Base-by-base conservation (phyloP, 1,140 invertebrate genomes). In the Sycophaga agraensis region DNA sequence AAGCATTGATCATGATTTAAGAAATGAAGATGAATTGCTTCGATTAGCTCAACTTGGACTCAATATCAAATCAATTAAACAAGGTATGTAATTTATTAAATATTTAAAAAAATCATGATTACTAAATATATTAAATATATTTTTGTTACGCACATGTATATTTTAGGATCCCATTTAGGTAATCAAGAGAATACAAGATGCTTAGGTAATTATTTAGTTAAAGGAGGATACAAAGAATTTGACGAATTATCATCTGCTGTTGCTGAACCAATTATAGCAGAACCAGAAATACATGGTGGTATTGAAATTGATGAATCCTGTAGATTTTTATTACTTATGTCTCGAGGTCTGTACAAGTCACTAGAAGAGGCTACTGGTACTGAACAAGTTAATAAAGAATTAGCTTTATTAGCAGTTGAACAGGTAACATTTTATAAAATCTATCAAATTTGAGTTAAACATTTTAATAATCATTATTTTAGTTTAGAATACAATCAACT, bases 151-250 rank as follows among this genome's bases (percentile, higher is more conserved):
- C 4, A 31, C n/a, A n/a, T n/a, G n/a, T n/a, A n/a, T 14, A 63
- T 75, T 66, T 51, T 63, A 85, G 85, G 83, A 70, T 82, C 80
- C 57, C 81, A 86, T 74, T 76, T 91, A 40, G 88, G 88, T 26
- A 90, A 90, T 75, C 88, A 90, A 73, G 83, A 85, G 54, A 89
- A 86, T 69, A 94, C 86, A 0, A 77, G 93, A 35, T 95, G 93
- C 69, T 79, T 96, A 19, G 93, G 93, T n/a, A 94, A 96, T 79
- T 94, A 94, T 72, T 80, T 91, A 61, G 87, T 95, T 0, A 96
- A 96, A 80, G 91, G 89, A 2, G 88, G 89, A 4, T 94, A 94
- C 68, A 90, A 88, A 74, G 92, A 94, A 59, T 90, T 92, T 71
- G 89, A 92, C 17, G 85, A 87, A 60, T 78, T 92, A 56, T 79